phyloP scores from a whole-genome alignment of 1,140 invertebrate genomes.

The Drosophila obscura region DNA sequence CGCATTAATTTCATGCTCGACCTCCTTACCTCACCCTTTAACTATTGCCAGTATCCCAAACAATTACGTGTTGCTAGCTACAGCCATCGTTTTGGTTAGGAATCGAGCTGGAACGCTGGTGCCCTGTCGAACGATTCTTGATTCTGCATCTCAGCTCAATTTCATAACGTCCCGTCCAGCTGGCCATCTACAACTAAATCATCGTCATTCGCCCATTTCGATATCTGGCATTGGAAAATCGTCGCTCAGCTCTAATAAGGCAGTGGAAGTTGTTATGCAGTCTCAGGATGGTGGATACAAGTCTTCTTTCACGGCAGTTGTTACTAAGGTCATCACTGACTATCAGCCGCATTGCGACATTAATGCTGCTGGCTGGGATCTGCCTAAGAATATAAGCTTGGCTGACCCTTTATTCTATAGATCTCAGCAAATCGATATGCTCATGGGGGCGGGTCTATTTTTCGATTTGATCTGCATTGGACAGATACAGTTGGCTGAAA shows the following conservation, averaged over 20 bases:
- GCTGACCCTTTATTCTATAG: neutral
- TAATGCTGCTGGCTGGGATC: neutral
- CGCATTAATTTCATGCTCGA: neutral
- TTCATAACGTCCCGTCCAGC: too few relatives aligned
- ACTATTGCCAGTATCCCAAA: neutral
- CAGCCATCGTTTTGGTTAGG: too few relatives aligned
- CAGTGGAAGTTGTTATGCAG: too few relatives aligned
- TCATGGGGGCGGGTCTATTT: slow-evolving; percentile 20
- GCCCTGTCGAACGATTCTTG: too few relatives aligned
- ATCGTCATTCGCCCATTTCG: too few relatives aligned
- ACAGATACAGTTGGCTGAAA: neutral
- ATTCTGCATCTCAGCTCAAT: too few relatives aligned
- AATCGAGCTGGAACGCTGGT: too few relatives aligned
- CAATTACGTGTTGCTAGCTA: slow-evolving; percentile 1
- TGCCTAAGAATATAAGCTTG: neutral
- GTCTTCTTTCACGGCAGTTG: neutral
- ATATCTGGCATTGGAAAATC: too few relatives aligned
- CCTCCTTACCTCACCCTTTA: neutral
- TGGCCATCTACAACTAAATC: too few relatives aligned
- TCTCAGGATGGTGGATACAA: neutral
- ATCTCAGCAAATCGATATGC: too few relatives aligned
- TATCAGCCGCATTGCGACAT: slow-evolving; percentile 4
- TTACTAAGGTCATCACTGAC: neutral
- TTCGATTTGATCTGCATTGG: slow-evolving; percentile 32
- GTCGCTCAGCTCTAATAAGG: too few relatives aligned